Evolutionary conservation across 2,888 invertebrate genomes (phyloP).

Genomic region (Conchocele bisecta): DNA sequence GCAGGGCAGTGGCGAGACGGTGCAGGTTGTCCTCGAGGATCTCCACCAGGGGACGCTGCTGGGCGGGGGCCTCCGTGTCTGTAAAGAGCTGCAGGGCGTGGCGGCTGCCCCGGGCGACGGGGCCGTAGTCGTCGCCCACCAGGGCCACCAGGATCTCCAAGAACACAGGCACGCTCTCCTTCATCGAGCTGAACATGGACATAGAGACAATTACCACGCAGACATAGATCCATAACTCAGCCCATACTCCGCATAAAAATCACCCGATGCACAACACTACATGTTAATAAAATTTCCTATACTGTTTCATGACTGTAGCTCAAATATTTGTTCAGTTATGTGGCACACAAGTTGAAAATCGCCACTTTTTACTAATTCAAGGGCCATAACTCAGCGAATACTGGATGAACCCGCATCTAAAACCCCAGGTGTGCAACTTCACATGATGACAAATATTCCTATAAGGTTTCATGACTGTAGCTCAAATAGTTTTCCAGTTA

Average conservation of each 20-base stretch:
- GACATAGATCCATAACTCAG: not conserved
- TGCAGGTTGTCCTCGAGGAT: slow-evolving; percentile 77
- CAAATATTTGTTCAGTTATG: too few species aligned
- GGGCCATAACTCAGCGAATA: too few species aligned
- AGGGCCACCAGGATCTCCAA: slow-evolving; percentile 74
- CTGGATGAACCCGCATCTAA: too few species aligned
- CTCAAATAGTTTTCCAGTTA: too few species aligned
- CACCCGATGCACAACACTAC: not conserved
- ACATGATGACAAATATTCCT: too few species aligned
- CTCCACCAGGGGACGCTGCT: slow-evolving; percentile 67
- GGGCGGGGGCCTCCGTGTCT: slow-evolving; percentile 52
- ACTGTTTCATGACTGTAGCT: too few species aligned
- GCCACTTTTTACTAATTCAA: too few species aligned
- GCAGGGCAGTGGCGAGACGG: slow-evolving; percentile 70
- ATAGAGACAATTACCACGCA: not conserved
- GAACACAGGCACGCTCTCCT: slow-evolving; percentile 64
- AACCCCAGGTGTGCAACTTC: too few species aligned
- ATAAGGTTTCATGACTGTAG: too few species aligned
- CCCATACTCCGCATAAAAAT: not conserved
- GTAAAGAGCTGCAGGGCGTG: slow-evolving; percentile 67
- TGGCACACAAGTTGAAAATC: too few species aligned
- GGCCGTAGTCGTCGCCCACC: slow-evolving; percentile 71
- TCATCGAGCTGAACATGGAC: slow-evolving; percentile 72
- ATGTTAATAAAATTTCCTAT: too few species aligned
- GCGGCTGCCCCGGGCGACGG: slow-evolving; percentile 66